Percentiles rank a stretch among this genome's conserved stretches.
Evolutionary conservation across 1,140 invertebrate species (phyloP).

Genomic region (Drosophila lacertosa): DNA sequence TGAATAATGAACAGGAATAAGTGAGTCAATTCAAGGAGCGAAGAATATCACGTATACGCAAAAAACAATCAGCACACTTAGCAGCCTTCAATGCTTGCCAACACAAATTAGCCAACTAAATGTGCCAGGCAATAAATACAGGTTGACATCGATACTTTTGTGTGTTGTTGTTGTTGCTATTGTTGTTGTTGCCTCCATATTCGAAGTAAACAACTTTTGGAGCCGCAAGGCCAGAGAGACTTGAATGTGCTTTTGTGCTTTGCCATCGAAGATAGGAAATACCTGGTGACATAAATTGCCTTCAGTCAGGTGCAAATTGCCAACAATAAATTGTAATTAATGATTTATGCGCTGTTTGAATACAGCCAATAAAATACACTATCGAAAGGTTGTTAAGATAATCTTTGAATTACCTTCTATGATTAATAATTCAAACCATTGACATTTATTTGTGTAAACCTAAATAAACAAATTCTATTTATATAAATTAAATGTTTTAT

Average conservation of each 20-base stretch:
- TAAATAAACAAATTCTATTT: no score
- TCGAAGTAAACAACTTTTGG: conserved; percentile 58
- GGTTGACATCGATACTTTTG: conserved; percentile 55
- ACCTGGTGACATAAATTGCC: conserved; percentile 69
- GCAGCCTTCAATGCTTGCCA: conserved; percentile 17
- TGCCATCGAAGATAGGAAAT: conserved; percentile 50
- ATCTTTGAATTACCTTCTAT: no score
- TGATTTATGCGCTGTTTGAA: conserved; percentile 54
- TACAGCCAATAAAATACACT: conserved; percentile 10
- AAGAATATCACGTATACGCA: not conserved
- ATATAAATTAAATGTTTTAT: no score
- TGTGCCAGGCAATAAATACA: conserved; percentile 57
- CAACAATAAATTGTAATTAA: conserved; percentile 80
- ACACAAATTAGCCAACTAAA: conserved; percentile 37
- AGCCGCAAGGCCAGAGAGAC: conserved; percentile 2
- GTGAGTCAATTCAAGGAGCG: not conserved
- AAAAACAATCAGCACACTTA: conserved; percentile 7
- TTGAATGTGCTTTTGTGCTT: conserved; percentile 21
- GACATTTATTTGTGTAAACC: no score
- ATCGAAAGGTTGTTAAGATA: not conserved
- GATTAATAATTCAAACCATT: no score
- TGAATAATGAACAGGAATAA: no score
- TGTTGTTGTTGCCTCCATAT: not conserved
- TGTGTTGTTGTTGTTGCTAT: conserved; percentile 2
- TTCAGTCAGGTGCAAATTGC: conserved; percentile 74